Base-by-base conservation (phyloP, 2,797 vertebrate species). In the Enteromius argenteus region DNA sequence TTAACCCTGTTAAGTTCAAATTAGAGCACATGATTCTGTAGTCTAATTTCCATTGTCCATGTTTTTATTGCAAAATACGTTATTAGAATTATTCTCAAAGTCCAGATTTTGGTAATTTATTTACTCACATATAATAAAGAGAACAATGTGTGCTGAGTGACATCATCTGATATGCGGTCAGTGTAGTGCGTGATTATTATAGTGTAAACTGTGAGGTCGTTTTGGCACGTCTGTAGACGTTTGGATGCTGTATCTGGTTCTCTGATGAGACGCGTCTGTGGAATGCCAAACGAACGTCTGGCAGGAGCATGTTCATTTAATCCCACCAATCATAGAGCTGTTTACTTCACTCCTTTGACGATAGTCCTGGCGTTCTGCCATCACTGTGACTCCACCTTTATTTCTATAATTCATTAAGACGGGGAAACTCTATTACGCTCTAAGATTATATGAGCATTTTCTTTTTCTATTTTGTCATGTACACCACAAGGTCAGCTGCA, bases 401-500 rank as follows among this genome's bases (percentile, higher is more conserved):
- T 67, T 83, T 83, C 17, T 27, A 83, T 76, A 68, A 83, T 69
- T 83, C 49, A 83, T 77, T 27, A 58, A 73, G 3, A 21, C 8
- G 53, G 37, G 42, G 44, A 39, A 64, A 66, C 39, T 21, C 35
- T 51, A 67, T 68, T 56, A 17, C 23, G 8, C 44, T 66, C 13
- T 15, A 27, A 75, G 32, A 66, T 49, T 56, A 17, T 21, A 83
- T 49, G 17, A 49, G 51, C 30, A 62, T 21, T 53, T 46, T 62
- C n/a, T 84, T 21, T 37, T 75, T 78, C 80, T 44, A 90, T 91
- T 91, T 92, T 92, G 90, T 91, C 89, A 87, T 91, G 88, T 89
- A 90, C 90, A 75, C 92, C 90, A 91, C 93, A 92, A 94, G 92
- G 91, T 94, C 93, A 92, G 91, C 93, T 91, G 90, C 92, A 91